Conservation (phyloP, 2,797 vertebrate species). For the Danionella dracula region DNA sequence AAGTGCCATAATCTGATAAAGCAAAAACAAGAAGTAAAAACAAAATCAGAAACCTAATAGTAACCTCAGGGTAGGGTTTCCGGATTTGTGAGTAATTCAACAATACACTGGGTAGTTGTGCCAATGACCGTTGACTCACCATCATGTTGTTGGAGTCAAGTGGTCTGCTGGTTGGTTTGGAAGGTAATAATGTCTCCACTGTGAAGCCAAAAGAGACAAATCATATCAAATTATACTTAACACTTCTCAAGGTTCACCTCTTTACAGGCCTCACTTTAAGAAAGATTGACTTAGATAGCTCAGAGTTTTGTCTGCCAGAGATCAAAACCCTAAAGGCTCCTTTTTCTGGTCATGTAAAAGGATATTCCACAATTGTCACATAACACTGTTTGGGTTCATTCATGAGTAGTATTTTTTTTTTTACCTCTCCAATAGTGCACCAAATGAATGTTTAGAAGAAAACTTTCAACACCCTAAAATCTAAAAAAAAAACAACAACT, state of each 20-base stretch:
- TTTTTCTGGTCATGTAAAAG: neutral
- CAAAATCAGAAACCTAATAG: neutral
- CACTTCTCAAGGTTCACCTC: neutral
- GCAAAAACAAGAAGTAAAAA: neutral
- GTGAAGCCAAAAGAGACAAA: slow-evolving; percentile 31
- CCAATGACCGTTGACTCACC: slow-evolving; percentile 57
- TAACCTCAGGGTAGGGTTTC: neutral
- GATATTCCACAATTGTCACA: neutral
- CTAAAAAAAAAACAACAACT: too few relatives aligned
- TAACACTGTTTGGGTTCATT: neutral
- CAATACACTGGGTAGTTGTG: slow-evolving; percentile 31
- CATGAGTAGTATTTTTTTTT: slow-evolving; percentile 2
- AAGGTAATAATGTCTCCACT: slow-evolving; percentile 56
- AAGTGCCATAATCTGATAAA: neutral
- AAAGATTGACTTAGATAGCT: neutral
- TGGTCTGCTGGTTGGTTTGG: slow-evolving; percentile 55
- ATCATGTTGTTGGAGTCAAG: slow-evolving; percentile 53
- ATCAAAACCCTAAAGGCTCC: slow-evolving; percentile 5
- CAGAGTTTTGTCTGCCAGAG: neutral
- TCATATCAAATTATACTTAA: slow-evolving; percentile 12
- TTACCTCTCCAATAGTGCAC: neutral
- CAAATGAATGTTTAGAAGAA: neutral
- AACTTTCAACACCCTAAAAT: too few relatives aligned
- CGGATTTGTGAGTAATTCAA: slow-evolving; percentile 5
- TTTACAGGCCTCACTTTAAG: neutral